A percentile compares a stretch with the other conserved stretches of the same genome.
Evolutionary conservation across 2,888 invertebrate genomes (phyloP).

Genomic region (Andrena flavipes): DNA sequence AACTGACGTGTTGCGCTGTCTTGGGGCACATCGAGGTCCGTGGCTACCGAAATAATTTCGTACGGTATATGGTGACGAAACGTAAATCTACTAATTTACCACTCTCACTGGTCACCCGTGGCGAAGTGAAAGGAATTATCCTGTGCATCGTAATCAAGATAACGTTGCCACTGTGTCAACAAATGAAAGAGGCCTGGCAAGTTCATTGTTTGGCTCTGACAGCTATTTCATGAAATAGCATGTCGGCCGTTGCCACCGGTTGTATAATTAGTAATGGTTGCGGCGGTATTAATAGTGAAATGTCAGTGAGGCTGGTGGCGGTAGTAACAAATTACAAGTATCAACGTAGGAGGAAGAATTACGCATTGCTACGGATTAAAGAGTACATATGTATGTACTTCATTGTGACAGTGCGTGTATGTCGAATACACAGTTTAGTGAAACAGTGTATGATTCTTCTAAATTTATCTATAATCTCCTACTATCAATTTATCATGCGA

Average conservation of each 20-base stretch:
- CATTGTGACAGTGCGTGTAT: slow-evolving; percentile 17
- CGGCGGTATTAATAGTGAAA: slow-evolving; percentile 30
- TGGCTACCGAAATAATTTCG: neutral
- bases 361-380: slow-evolving; percentile 33
- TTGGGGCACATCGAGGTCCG: slow-evolving; percentile 15
- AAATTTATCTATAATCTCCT: no score
- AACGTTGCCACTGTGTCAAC: slow-evolving; percentile 10
- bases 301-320: slow-evolving; percentile 20
- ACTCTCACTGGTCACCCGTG: neutral
- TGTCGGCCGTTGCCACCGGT: slow-evolving; percentile 42
- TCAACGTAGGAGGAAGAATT: slow-evolving; percentile 49
- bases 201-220: slow-evolving; percentile 32
- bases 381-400: neutral
- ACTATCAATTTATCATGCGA: no score
- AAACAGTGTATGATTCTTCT: no score
- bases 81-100: no score
- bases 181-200: slow-evolving; percentile 28
- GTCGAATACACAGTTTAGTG: slow-evolving; percentile 1
- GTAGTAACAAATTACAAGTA: slow-evolving; percentile 35
- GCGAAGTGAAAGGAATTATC: neutral
- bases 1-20: slow-evolving; percentile 33
- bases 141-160: neutral
- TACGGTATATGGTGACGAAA: neutral
- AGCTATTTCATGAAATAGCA: slow-evolving; percentile 44
- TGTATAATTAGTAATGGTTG: slow-evolving; percentile 44